These are phyloP conservation scores for Limnephilus marmoratus DNA, from an alignment of 2,888 invertebrate genomes.

Conservation along the genomic window DNA sequence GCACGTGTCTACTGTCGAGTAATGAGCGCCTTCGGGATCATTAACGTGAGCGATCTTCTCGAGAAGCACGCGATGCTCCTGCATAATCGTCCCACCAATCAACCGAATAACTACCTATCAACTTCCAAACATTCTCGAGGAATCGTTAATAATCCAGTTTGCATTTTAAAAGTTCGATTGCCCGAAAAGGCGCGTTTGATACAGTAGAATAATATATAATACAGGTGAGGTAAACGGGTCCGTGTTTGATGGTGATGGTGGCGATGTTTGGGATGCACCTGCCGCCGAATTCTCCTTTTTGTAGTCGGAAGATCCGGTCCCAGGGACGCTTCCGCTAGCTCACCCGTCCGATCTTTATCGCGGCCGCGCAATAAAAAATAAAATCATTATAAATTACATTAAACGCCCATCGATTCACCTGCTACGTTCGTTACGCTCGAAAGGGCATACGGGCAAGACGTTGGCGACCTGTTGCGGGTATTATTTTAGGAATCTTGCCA, in stretches of 20 bases:
- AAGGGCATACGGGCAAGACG: slow-evolving; percentile 64
- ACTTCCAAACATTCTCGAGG: neutral
- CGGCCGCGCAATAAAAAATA: slow-evolving; percentile 56
- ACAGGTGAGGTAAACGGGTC: neutral
- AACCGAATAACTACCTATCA: neutral
- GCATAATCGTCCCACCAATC: neutral
- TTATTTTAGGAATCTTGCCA: slow-evolving; percentile 34
- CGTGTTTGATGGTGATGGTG: neutral
- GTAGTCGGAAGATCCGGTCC: slow-evolving; percentile 64
- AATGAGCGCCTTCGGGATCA: slow-evolving; percentile 1
- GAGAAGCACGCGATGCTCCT: neutral
- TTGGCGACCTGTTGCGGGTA: slow-evolving; percentile 47
- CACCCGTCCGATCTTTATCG: slow-evolving; percentile 57
- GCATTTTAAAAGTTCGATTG: neutral
- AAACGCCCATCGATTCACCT: slow-evolving; percentile 63
- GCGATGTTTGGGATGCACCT: slow-evolving; percentile 70
- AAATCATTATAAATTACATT: slow-evolving; percentile 62
- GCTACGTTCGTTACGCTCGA: slow-evolving; percentile 64
- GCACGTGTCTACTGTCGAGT: neutral
- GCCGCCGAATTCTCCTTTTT: slow-evolving; percentile 67
- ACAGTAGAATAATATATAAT: neutral
- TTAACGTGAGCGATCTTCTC: neutral
- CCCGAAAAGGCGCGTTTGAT: neutral
- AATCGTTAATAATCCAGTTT: neutral
- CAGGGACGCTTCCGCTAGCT: slow-evolving; percentile 53